phyloP scores from a whole-genome alignment of 2,797 vertebrate species.

The Lacerta agilis region DNA sequence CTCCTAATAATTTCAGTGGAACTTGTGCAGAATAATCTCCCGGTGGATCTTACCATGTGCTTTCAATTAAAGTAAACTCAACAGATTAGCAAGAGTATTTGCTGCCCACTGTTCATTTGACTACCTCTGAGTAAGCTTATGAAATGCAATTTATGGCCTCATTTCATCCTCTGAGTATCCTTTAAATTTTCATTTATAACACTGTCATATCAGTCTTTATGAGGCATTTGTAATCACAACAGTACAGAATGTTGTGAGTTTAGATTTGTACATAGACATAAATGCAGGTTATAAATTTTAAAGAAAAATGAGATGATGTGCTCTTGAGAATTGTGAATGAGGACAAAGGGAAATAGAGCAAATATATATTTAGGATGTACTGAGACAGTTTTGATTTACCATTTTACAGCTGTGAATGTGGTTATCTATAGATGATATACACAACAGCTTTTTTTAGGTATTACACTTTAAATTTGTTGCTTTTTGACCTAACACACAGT shows the following conservation, averaged over 20 bases:
- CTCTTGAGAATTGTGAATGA: neutral
- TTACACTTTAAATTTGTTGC: neutral
- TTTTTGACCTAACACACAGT: neutral
- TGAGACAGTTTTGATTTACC: neutral
- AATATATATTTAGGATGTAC: neutral
- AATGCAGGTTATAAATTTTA: neutral
- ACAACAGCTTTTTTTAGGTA: neutral
- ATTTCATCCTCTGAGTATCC: constrained; percentile 20
- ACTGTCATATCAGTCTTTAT: neutral
- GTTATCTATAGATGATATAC: neutral
- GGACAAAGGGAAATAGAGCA: neutral
- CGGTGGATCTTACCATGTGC: neutral
- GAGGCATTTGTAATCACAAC: constrained; percentile 14
- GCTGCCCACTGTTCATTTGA: constrained; percentile 36
- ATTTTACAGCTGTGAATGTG: neutral
- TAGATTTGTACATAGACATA: neutral
- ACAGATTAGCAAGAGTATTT: constrained; percentile 29
- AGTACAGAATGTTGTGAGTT: neutral
- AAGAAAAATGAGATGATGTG: neutral
- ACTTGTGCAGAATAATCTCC: no score
- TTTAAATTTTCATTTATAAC: constrained; percentile 19
- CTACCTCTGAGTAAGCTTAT: constrained; percentile 17
- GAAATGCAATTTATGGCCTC: constrained; percentile 10
- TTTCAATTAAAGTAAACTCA: neutral
- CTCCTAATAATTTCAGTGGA: neutral